Base-by-base conservation (phyloP, 2,113 vertebrate genomes). In the Prinia subflava region DNA sequence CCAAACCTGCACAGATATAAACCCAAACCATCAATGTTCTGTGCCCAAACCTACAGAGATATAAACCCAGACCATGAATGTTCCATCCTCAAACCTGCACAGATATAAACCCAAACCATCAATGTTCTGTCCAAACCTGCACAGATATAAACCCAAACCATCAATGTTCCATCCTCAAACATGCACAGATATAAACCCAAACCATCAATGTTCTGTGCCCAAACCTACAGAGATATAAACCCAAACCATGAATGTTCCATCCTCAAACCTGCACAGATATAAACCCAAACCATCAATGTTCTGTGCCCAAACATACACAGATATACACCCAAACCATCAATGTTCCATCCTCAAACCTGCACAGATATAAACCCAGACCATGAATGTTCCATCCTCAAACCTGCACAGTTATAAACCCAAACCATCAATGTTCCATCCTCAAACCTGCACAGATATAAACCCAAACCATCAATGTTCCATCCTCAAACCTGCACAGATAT, bases 161-260 rank as follows among this genome's bases (percentile, higher is more conserved):
- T 96, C 96, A 99, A 76, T 0, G 1, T 49, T 60, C n/a, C 2
- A 1, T 37, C 5, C n/a, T 11, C 22, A 24, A 57, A 57, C 13
- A n/a, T 23, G 15, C 13, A 31, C 20, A 57, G 13, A 35, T 30
- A 20, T 5, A 27, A 62, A 77, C 1, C 35, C n/a, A 59, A 68
- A 99, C 97, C 97, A 99, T 96, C 96, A 99, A 99, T n/a, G 13
- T 56, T n/a, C 55, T 17, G 15, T 30, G 15, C 27, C 27, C 50
- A 53, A 4, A 56, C 13, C 70, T n/a, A 20, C 30, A 52, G 16
- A 52, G 21, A 41, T 33, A 22, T 3, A 22, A 57, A 74, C 1
- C 31, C 98, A n/a, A 65, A 99, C 97, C 97, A 99, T 96, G 96
- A 99, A 99, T 3, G 97, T 98, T 76, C 99, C 98, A 5, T 99